These are phyloP conservation scores for Leucozona laternaria DNA, from an alignment of 2,888 invertebrate species.

Conservation along the genomic window DNA sequence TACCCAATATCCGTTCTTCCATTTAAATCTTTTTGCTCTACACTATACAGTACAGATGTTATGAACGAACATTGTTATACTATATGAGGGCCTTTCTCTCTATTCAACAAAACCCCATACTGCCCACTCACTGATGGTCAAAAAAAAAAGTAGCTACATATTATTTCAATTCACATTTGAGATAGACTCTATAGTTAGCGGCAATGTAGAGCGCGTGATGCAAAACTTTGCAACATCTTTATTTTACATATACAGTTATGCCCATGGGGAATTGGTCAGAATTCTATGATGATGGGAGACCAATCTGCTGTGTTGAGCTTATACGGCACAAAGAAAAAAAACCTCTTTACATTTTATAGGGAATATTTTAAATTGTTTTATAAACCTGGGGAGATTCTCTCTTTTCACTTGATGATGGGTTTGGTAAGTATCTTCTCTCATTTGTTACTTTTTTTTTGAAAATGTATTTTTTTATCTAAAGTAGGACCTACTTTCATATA, in stretches of 20 bases:
- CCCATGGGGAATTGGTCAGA: slow-evolving; percentile 4
- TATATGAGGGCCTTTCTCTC: not conserved
- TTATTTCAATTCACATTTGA: slow-evolving; percentile 1
- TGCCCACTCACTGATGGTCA: not conserved
- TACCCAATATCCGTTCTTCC: slow-evolving; percentile 22
- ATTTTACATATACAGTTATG: not conserved
- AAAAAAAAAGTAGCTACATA: not conserved
- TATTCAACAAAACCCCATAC: not conserved
- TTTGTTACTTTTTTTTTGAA: not conserved
- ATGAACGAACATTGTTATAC: not conserved
- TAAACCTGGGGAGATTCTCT: not conserved
- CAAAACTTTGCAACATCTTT: slow-evolving; percentile 17
- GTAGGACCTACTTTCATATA: too few species aligned
- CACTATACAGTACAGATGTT: not conserved
- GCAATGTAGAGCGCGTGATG: slow-evolving; percentile 4
- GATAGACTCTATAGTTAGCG: slow-evolving; percentile 12
- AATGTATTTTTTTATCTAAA: not conserved
- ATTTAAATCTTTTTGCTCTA: not conserved
- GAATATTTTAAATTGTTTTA: not conserved
- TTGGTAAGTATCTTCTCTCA: not conserved
- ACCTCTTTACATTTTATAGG: not conserved
- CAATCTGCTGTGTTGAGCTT: not conserved
- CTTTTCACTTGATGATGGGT: not conserved
- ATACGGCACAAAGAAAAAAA: not conserved
- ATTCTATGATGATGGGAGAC: not conserved